Conservation (phyloP, 2,888 invertebrate species). For the Pyrrhosoma nymphula region DNA sequence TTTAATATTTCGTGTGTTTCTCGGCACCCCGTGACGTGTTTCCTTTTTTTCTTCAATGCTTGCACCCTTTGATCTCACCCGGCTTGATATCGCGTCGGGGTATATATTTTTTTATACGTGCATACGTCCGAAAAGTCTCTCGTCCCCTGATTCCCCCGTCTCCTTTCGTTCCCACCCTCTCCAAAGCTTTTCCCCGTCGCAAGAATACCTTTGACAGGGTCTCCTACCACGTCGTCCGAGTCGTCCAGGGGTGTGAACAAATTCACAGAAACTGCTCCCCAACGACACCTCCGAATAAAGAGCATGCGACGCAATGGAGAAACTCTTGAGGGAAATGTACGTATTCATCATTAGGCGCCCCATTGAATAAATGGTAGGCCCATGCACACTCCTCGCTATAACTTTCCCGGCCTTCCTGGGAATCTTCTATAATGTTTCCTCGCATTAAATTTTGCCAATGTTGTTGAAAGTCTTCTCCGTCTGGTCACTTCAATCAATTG, state of each 20-base stretch:
- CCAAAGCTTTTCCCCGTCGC: not conserved
- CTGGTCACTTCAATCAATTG: too few relatives aligned
- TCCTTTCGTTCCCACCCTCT: not conserved
- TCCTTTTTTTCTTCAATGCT: not conserved
- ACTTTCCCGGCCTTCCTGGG: too few relatives aligned
- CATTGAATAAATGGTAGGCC: too few relatives aligned
- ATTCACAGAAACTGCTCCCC: not conserved
- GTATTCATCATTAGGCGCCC: too few relatives aligned
- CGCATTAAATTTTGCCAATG: too few relatives aligned
- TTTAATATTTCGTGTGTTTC: not conserved
- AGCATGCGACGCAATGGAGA: not conserved
- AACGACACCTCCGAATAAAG: not conserved
- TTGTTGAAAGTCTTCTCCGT: too few relatives aligned
- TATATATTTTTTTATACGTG: not conserved
- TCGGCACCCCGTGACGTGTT: not conserved
- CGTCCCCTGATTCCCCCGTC: not conserved
- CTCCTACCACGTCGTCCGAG: not conserved
- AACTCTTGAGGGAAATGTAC: too few relatives aligned
- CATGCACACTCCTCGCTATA: too few relatives aligned
- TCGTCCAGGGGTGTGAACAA: not conserved
- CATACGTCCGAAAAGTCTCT: not conserved
- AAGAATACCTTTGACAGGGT: not conserved
- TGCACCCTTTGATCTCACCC: constrained; percentile 24
- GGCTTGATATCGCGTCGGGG: not conserved
- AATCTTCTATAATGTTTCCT: too few relatives aligned